Base-by-base conservation (phyloP, 2,888 invertebrate species). In the Stenolophus ochropezus region DNA sequence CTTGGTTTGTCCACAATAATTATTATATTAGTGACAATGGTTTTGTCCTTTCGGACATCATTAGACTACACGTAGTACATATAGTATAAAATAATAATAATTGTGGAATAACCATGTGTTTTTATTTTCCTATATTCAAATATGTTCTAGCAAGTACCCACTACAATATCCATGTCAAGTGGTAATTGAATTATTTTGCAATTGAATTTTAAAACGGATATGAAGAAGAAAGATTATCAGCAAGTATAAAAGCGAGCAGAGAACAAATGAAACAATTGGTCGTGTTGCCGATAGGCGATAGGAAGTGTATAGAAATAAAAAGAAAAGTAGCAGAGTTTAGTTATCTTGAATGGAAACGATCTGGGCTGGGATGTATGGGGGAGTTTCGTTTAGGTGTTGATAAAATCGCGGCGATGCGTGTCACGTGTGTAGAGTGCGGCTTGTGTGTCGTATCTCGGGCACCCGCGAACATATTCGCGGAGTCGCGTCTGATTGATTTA, bases 401-500 rank as follows among this genome's bases (percentile, higher is more conserved):
- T 69, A 18, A 25, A 33, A 69, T 69, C 65, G 6, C 33, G 27
- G 16, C 33, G 65, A 69, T 69, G 65, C 65, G 65, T 69, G 65
- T 69, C 65, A 69, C 65, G 33, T 69, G 65, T 69, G 23, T 21
- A 18, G 56, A 2, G 21, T 21, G 56, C 56, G 20, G 56, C 61
- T 11, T 61, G 61, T 61, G 61, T 69, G 65, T 20, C 65, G 33
- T 69, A 69, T 69, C 65, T 69, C 65, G 65, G 18, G 33, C 8
- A 69, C 16, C 33, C 65, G 33, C 27, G 65, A 69, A 33, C 65
- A 33, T 69, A 69, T 69, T 69, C 33, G 18, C 11, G 33, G 56
- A 20, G 27, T 61, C 25, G 61, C 61, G 73, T 80, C 53, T 80
- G 80, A 80, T 80, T 80, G 80, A 80, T 80, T 80, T 58, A 80